Conservation (phyloP, 1,140 invertebrate species). For the Drosophila punjabiensis region DNA sequence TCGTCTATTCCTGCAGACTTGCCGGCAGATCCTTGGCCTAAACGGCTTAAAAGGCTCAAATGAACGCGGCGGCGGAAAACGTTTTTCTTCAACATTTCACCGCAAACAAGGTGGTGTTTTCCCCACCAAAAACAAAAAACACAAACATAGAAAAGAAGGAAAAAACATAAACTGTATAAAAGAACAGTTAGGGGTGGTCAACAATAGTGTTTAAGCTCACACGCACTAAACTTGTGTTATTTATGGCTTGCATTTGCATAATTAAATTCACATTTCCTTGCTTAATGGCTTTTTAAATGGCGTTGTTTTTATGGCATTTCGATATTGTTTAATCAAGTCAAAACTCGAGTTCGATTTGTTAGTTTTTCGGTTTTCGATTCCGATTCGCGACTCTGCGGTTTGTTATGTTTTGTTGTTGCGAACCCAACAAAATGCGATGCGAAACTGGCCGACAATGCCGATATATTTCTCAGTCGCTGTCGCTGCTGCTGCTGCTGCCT, state of each 20-base stretch:
- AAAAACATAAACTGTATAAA: not conserved
- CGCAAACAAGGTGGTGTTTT: constrained; percentile 11
- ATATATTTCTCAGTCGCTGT: constrained; percentile 31
- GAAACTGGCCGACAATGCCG: constrained; percentile 78
- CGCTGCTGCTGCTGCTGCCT: constrained; percentile 14
- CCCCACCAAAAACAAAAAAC: not conserved
- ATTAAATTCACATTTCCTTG: constrained; percentile 30
- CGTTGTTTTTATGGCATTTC: constrained; percentile 15
- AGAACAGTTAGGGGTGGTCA: constrained; percentile 29
- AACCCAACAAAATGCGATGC: constrained; percentile 85
- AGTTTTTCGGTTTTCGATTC: constrained; percentile 25
- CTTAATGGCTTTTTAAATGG: constrained; percentile 21
- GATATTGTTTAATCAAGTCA: constrained; percentile 50
- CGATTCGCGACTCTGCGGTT: constrained; percentile 70
- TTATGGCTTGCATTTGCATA: constrained; percentile 21
- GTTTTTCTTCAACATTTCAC: constrained; percentile 53
- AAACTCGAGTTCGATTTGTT: constrained; percentile 41
- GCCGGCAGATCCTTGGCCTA: constrained; percentile 38
- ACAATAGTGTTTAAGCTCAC: constrained; percentile 48
- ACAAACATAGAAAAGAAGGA: not conserved
- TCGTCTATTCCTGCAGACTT: constrained; percentile 44
- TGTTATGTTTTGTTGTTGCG: constrained; percentile 74
- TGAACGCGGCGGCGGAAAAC: constrained; percentile 36
- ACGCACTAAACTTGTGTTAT: constrained; percentile 20
- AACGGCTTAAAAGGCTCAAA: constrained; percentile 72